Evolutionary conservation across 35 echinoderm and acorn worm genomes (phyloP).

Genomic region (Ophiothrix spiculata): DNA sequence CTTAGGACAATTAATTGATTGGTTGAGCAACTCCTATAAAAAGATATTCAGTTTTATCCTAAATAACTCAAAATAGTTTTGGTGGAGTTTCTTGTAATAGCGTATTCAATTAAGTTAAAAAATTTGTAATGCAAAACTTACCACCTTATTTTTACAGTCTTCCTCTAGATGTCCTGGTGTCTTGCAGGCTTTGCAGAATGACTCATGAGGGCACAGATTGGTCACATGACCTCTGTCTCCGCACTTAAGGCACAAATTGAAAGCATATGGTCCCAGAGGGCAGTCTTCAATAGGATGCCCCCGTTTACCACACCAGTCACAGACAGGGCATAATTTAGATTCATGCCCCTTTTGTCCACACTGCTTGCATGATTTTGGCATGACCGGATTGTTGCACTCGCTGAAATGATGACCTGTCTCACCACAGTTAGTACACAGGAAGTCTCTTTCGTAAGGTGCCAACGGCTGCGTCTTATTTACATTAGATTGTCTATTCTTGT

Average conservation of each 20-base stretch:
- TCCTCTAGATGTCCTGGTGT: background rate
- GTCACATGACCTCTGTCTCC: conserved; percentile 3
- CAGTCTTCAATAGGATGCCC: background rate
- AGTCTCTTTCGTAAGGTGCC: background rate
- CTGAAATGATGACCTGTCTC: background rate
- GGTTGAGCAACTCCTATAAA: too few relatives aligned
- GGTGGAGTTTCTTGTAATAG: too few relatives aligned
- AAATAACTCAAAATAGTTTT: too few relatives aligned
- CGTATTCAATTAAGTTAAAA: too few relatives aligned
- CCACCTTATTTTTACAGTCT: background rate
- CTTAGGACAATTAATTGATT: too few relatives aligned
- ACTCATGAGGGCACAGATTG: background rate
- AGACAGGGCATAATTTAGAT: background rate
- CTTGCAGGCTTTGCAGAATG: background rate
- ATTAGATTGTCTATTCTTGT: background rate
- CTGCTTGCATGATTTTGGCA: background rate
- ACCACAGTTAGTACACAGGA: background rate
- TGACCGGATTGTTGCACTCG: background rate
- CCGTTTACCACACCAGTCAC: background rate
- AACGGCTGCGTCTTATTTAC: background rate
- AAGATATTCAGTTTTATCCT: too few relatives aligned
- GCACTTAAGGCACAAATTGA: conserved; percentile 2
- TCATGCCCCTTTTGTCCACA: background rate
- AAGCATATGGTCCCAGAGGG: background rate
- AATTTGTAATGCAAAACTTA: too few relatives aligned